A percentile compares a stretch with the other conserved stretches of the same genome.
phyloP scores from a whole-genome alignment of 2,797 vertebrate species.

The Pterois miles region DNA sequence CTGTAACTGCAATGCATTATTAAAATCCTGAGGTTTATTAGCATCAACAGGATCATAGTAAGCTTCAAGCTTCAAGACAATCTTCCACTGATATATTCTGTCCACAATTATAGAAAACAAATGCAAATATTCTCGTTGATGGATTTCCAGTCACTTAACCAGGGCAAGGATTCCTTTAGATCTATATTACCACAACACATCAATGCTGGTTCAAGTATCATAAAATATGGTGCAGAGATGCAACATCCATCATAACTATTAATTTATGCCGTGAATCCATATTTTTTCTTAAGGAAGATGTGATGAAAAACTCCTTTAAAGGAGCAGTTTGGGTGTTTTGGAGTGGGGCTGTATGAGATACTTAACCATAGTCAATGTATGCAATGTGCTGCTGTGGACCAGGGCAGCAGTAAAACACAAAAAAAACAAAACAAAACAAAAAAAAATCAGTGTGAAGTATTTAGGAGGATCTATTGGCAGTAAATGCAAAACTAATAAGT shows the following conservation, averaged over 20 bases:
- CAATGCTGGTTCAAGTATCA: constrained; percentile 25
- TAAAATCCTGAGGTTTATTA: too few species aligned
- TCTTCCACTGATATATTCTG: constrained; percentile 1
- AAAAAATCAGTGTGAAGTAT: too few species aligned
- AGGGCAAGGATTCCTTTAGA: constrained; percentile 4
- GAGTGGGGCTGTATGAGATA: background rate
- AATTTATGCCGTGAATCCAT: background rate
- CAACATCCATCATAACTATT: constrained; percentile 21
- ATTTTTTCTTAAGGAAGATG: background rate
- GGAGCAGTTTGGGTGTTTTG: background rate
- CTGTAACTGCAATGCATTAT: too few species aligned
- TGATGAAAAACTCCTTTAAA: constrained; percentile 7
- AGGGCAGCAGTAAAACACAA: too few species aligned
- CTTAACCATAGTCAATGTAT: background rate
- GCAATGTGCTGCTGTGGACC: too few species aligned
- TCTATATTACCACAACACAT: constrained; percentile 21
- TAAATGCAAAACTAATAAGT: too few species aligned
- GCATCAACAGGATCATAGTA: too few species aligned
- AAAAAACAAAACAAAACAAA: too few species aligned
- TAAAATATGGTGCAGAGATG: constrained; percentile 23
- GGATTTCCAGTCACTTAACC: constrained; percentile 37
- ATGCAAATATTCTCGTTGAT: constrained; percentile 22
- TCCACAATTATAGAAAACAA: background rate
- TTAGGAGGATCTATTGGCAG: too few species aligned
- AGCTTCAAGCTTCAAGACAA: too few species aligned